Conservation (phyloP, 2,113 vertebrate species). For the Brachypteracias leptosomus region DNA sequence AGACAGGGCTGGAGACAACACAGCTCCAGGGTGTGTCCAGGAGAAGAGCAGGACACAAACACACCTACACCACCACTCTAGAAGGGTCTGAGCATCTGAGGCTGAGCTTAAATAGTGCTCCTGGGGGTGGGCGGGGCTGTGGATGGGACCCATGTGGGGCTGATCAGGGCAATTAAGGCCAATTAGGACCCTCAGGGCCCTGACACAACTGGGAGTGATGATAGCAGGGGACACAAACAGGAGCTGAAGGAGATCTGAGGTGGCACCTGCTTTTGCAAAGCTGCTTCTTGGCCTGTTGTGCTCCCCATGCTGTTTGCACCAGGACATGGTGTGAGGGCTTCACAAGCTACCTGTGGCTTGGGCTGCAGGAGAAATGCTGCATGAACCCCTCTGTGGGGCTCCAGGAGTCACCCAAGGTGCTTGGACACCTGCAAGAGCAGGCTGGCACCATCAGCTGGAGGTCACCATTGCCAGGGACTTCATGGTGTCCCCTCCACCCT, state of each 20-base stretch:
- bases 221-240: neutral
- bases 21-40: neutral
- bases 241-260: neutral
- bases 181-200: neutral
- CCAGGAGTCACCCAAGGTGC: neutral
- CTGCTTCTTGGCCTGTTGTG: neutral
- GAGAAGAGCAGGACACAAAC: neutral
- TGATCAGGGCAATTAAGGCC: neutral
- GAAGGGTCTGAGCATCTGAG: neutral
- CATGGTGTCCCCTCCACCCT: neutral
- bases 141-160: neutral
- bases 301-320: neutral
- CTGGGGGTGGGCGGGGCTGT: neutral
- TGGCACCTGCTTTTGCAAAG: neutral
- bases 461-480: too few species aligned
- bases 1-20: neutral
- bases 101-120: neutral
- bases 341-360: neutral
- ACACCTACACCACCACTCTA: neutral
- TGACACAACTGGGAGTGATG: neutral
- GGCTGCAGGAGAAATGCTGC: neutral
- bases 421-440: too few species aligned
- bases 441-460: too few species aligned
- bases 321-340: neutral
- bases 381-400: too few species aligned